Percentiles rank a stretch among this genome's conserved stretches.
Conservation (phyloP, 2,888 invertebrate species). For the Oithona nana region DNA sequence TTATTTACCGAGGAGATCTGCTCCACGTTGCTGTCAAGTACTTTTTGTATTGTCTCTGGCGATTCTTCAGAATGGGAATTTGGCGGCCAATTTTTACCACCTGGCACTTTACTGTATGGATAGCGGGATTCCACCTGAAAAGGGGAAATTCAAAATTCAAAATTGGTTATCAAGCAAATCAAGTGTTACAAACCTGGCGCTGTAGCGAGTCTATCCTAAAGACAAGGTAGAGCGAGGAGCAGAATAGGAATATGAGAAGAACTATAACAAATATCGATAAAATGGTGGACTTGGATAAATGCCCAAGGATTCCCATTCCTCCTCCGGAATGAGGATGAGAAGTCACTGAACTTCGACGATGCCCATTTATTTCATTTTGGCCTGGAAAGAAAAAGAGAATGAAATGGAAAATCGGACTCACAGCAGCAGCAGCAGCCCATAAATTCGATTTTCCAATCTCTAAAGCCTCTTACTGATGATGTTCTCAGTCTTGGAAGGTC, state of each 20-base stretch:
- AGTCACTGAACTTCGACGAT: too few species aligned
- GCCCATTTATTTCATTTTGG: too few species aligned
- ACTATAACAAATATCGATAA: neutral
- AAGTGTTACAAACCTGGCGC: constrained; percentile 21
- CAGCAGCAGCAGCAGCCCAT: too few species aligned
- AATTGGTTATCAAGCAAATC: neutral
- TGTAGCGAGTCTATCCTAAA: constrained; percentile 37
- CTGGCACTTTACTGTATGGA: constrained; percentile 42
- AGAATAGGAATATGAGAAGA: constrained; percentile 31
- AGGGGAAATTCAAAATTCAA: constrained; percentile 6
- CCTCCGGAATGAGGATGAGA: too few species aligned
- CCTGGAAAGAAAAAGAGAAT: too few species aligned
- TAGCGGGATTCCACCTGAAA: constrained; percentile 19
- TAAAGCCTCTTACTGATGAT: too few species aligned
- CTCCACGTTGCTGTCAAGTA: constrained; percentile 54
- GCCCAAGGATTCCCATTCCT: too few species aligned
- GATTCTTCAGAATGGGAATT: constrained; percentile 46
- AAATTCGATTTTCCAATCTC: too few species aligned
- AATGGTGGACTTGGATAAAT: neutral
- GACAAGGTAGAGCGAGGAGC: constrained; percentile 38
- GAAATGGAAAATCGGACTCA: too few species aligned
- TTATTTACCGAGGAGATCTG: constrained; percentile 52
- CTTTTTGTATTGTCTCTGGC: constrained; percentile 48
- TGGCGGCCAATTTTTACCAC: constrained; percentile 47
- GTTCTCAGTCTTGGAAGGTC: too few species aligned